Conservation (phyloP, 2,888 invertebrate genomes). For the Nematopogon swammerdamellus region DNA sequence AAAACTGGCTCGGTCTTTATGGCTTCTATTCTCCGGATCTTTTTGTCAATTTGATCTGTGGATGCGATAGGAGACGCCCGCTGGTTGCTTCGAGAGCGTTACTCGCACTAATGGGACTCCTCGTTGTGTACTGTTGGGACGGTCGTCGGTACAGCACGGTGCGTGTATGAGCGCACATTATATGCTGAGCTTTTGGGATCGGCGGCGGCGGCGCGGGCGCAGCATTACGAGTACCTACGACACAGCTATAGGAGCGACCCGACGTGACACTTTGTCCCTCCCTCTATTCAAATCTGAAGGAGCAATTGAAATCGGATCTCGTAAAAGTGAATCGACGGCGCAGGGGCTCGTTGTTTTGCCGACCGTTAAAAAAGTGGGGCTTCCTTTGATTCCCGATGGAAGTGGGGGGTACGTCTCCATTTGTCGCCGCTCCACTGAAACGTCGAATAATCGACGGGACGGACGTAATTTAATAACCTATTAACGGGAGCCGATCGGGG, state of each 20-base stretch:
- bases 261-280: conserved; percentile 56
- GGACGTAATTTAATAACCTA: conserved; percentile 54
- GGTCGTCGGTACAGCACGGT: no score
- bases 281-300: conserved; percentile 56
- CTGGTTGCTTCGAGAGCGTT: conserved; percentile 28
- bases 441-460: conserved; percentile 34
- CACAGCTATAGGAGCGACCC: conserved; percentile 23
- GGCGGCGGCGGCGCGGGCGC: neutral
- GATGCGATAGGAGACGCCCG: conserved; percentile 38
- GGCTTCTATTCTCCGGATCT: conserved; percentile 29
- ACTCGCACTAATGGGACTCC: conserved; percentile 53
- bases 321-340: conserved; percentile 56
- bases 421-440: neutral
- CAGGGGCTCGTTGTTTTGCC: conserved; percentile 50
- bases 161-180: conserved; percentile 37
- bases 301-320: conserved; percentile 58
- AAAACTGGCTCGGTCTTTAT: conserved; percentile 32
- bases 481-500: conserved; percentile 43
- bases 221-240: neutral
- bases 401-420: conserved; percentile 31
- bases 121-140: no score
- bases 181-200: conserved; percentile 18
- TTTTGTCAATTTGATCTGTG: conserved; percentile 49
- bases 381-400: conserved; percentile 56
- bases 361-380: conserved; percentile 42